phyloP scores from a whole-genome alignment of 2,797 vertebrate genomes.

The Odontamblyopus lacepedii region DNA sequence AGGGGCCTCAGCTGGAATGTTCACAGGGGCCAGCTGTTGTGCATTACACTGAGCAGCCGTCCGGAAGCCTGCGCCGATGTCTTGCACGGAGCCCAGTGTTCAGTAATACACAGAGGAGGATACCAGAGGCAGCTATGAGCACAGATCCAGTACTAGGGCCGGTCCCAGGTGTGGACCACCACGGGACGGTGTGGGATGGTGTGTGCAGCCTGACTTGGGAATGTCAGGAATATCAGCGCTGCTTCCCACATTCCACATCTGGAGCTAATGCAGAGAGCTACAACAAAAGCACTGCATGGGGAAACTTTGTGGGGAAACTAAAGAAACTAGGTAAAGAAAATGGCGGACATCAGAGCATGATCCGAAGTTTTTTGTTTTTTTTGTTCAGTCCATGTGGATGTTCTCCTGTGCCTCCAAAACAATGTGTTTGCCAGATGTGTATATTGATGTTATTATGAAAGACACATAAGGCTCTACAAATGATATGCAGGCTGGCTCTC shows the following conservation, averaged over 20 bases:
- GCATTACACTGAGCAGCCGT: conserved; percentile 71
- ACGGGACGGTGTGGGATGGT: conserved; percentile 59
- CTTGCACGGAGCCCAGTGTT: conserved; percentile 61
- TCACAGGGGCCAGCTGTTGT: conserved; percentile 78
- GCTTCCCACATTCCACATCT: conserved; percentile 79
- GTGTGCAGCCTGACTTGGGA: conserved; percentile 61
- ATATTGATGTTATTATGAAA: conserved; percentile 73
- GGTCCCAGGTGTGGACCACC: conserved; percentile 34
- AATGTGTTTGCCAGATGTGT: conserved; percentile 84
- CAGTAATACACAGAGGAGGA: conserved; percentile 50
- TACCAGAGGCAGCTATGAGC: conserved; percentile 32
- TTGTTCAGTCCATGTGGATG: conserved; percentile 53
- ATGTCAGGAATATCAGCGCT: conserved; percentile 76
- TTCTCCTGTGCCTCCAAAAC: conserved; percentile 49
- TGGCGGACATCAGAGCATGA: conserved; percentile 32
- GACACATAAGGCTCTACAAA: conserved; percentile 75
- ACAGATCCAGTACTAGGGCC: conserved; percentile 19
- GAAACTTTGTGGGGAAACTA: conserved; percentile 45
- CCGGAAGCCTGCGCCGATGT: conserved; percentile 70
- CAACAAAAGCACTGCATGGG: conserved; percentile 43
- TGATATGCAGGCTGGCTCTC: conserved; percentile 65
- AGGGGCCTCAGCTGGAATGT: conserved; percentile 78
- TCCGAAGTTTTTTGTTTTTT: conserved; percentile 55
- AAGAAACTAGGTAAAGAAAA: conserved; percentile 49
- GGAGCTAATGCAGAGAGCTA: conserved; percentile 68